phyloP scores from a whole-genome alignment of 2,888 invertebrate genomes.

The Dicycla oo region DNA sequence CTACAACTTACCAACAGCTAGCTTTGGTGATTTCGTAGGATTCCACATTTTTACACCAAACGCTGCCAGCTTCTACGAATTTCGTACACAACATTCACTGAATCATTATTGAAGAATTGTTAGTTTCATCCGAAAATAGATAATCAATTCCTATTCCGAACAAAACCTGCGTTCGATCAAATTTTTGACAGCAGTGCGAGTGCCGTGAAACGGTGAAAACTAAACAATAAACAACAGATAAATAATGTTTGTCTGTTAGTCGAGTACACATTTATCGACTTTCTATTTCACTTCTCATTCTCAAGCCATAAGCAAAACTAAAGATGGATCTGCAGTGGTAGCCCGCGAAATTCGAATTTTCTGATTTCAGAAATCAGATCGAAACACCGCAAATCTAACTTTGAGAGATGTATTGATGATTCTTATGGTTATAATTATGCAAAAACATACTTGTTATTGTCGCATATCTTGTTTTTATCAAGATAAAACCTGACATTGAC shows the following conservation, averaged over 20 bases:
- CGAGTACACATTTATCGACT: constrained; percentile 10
- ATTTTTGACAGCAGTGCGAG: constrained; percentile 62
- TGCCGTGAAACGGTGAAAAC: neutral
- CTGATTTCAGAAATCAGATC: too few species aligned
- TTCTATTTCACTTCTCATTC: neutral
- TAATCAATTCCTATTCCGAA: constrained; percentile 72
- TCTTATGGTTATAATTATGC: too few species aligned
- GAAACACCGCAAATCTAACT: too few species aligned
- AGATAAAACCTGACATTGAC: too few species aligned
- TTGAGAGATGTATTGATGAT: too few species aligned
- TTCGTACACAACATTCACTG: constrained; percentile 54
- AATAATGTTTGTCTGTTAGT: neutral
- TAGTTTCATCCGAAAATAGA: constrained; percentile 67
- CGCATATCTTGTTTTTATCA: too few species aligned
- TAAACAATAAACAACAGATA: constrained; percentile 26
- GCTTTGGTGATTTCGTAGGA: constrained; percentile 93
- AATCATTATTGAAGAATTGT: constrained; percentile 66
- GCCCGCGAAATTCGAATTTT: too few species aligned
- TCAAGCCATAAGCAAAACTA: too few species aligned
- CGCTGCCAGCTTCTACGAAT: constrained; percentile 44
- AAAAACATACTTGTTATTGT: too few species aligned
- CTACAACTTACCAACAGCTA: constrained; percentile 93
- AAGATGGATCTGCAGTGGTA: too few species aligned
- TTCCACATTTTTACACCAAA: constrained; percentile 91
- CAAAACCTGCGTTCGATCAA: constrained; percentile 62